Base-by-base conservation (phyloP, 2,888 invertebrate species). In the Tenthredo amoena region DNA sequence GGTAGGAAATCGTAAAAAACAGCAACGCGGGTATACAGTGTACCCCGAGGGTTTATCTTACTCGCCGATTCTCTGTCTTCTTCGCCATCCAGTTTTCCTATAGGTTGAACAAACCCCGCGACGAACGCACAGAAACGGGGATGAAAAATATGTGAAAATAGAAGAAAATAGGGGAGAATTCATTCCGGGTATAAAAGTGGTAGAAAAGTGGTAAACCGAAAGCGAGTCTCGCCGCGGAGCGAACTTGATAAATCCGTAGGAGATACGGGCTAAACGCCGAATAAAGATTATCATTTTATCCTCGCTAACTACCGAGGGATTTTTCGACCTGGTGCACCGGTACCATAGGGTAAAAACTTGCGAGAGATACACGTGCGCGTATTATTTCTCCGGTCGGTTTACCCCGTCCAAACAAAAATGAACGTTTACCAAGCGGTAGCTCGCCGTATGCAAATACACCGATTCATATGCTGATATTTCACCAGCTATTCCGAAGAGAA, bases 391-490 rank as follows among this genome's bases (percentile, higher is more conserved):
- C 74, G 74, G 21, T 74, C n/a, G 40, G 74, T 74, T 74, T 40
- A 43, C 74, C 34, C 18, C 31, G 68, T 34, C 68, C 68, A 68
- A 68, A 68, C 34, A 68, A 68, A 68, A 68, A 68, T 34, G 68
- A 34, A 68, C 68, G 68, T 68, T 68, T 34, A 26, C 68, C 68
- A 34, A 68, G 34, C 74, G 74, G 74, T 74, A 43, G 21, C 21
- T 26, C 10, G 43, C 31, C 43, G 12, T 74, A 74, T 74, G 74
- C 74, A 74, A 74, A 74, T 74, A 74, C 21, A n/a, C 43, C 74
- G 43, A 74, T 74, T 74, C 74, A 40, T 74, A 74, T 74, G 74
- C 74, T 18, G 74, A 40, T 21, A 74, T 74, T 74, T 74, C 12
- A 43, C 74, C 74, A 68, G 68, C 31, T 31, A 68, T 68, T 34